Evolutionary conservation across 1,140 invertebrate genomes (phyloP).

Genomic region (Cydia splendana): DNA sequence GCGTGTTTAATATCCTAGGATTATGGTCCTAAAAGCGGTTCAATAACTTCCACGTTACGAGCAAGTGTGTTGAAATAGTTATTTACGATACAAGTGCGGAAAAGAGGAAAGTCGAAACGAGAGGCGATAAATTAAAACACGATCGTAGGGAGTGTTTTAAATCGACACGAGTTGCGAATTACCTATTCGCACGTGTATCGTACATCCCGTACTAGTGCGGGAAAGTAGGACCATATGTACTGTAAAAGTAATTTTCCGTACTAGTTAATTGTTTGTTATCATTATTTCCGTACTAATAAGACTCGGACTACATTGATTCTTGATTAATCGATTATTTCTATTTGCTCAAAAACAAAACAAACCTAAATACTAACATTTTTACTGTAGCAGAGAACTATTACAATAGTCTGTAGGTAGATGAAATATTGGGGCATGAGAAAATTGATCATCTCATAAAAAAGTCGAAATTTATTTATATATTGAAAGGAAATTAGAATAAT

Average conservation of each 20-base stretch:
- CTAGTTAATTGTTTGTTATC: background rate
- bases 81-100: no score
- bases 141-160: no score
- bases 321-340: background rate
- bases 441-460: slow-evolving; percentile 4
- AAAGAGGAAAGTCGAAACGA: no score
- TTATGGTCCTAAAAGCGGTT: no score
- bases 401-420: background rate
- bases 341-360: background rate
- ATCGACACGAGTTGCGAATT: no score
- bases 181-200: no score
- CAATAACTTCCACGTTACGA: no score
- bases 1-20: no score
- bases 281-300: background rate
- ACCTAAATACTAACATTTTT: background rate
- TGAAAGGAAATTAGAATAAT: background rate
- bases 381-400: background rate
- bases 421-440: slow-evolving; percentile 28
- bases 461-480: background rate
- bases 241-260: background rate
- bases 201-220: no score
- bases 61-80: no score
- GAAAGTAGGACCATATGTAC: no score
- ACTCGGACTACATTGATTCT: background rate
- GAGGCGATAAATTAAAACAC: no score